Conservation (phyloP, 2,797 vertebrate species). For the Acanthurus leucopareius region DNA sequence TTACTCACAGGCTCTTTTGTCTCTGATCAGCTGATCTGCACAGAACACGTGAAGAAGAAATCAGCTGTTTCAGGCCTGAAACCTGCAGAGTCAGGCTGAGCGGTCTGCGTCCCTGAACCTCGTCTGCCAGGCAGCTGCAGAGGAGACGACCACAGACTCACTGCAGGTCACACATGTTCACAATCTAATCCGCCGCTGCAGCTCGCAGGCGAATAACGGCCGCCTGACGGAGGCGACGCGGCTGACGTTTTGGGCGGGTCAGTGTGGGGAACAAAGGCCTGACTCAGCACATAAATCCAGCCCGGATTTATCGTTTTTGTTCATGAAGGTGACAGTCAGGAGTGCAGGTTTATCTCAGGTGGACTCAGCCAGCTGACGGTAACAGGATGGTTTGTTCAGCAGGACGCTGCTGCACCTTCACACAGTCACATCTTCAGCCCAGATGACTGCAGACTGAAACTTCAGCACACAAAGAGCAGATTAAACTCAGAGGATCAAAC, state of each 20-base stretch:
- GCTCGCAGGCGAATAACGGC: background rate
- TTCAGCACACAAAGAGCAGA: background rate
- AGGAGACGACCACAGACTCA: background rate
- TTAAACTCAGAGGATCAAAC: too few relatives aligned
- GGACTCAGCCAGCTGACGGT: conserved; percentile 6
- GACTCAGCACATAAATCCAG: conserved; percentile 49
- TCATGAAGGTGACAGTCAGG: conserved; percentile 38
- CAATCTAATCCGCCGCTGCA: background rate
- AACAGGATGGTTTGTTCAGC: background rate
- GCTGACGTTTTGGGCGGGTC: conserved; percentile 43
- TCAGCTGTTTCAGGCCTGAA: too few relatives aligned
- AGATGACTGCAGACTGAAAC: too few relatives aligned
- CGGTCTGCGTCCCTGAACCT: background rate
- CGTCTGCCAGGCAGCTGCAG: background rate
- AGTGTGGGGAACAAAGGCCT: conserved; percentile 25
- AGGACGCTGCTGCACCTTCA: background rate
- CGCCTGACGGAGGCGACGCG: background rate
- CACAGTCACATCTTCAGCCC: background rate
- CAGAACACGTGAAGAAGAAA: too few relatives aligned
- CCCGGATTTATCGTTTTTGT: conserved; percentile 26
- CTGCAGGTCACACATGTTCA: conserved; percentile 28
- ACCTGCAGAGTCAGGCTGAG: too few relatives aligned
- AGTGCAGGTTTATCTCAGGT: conserved; percentile 48
- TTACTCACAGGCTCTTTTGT: too few relatives aligned
- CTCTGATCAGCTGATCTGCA: too few relatives aligned